Base-by-base conservation (phyloP, 2,113 vertebrate genomes). In the Periophthalmodon schlosseri region DNA sequence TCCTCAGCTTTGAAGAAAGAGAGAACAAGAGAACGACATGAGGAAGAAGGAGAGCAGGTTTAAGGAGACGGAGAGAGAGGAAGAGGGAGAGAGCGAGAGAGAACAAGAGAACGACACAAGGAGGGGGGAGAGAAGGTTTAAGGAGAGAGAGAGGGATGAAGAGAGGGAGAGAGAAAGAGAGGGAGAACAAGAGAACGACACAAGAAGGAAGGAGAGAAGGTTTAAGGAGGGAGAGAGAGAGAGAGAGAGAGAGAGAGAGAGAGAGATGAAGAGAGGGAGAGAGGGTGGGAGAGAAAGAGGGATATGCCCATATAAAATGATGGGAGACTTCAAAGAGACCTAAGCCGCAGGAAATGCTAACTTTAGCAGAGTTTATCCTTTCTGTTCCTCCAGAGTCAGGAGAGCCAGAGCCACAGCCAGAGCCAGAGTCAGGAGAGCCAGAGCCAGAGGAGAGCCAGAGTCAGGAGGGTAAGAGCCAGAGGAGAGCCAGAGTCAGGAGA, bases 261-360 rank as follows among this genome's bases (percentile, higher is more conserved):
- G 36, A 39, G 36, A 7, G 36, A 39, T 9, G 8, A 39, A 39
- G 36, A 39, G 5, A 36, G 60, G 21, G 15, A 46, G 16, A 21
- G 69, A 64, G 64, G 73, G 69, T 73, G 69, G 70, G 11, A 52
- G 50, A 9, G 52, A 56, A 23, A 11, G 34, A 34, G 18, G 34
- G 34, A 20, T 12, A 65, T 10, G 36, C 18, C 63, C 63, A 67
- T 58, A 75, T 3, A 6, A 34, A 70, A 20, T 39, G 73, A 73
- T 44, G 63, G 23, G 34, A 73, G 58, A 83, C 76, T 75, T 80
- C 75, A 84, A 78, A 83, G 66, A 69, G 18, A 69, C 47, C 60
- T 14, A 50, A 73, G 61, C 74, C 56, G 56, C n/a, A 65, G 69
- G 72, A 49, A 50, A 54, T 65, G 79, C 75, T 75, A 75, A 60